phyloP scores from a whole-genome alignment of 2,797 vertebrate genomes.

The Poeciliopsis gracilis region DNA sequence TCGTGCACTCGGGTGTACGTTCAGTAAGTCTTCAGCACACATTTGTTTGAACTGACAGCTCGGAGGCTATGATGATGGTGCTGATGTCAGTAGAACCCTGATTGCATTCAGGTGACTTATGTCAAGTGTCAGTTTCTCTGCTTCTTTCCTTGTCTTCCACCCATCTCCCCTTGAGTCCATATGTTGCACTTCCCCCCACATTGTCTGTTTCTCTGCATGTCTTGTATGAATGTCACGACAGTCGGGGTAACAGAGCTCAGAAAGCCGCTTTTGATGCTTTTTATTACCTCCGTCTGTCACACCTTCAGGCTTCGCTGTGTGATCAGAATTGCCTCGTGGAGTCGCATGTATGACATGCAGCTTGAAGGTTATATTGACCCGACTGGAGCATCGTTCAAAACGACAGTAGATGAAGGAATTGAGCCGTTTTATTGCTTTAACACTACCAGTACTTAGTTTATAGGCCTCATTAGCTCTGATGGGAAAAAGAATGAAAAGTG shows the following conservation, averaged over 20 bases:
- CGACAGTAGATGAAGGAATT: slow-evolving; percentile 25
- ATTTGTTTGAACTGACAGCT: slow-evolving; percentile 40
- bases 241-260: slow-evolving; percentile 34
- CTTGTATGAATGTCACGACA: slow-evolving; percentile 64
- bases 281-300: slow-evolving; percentile 73
- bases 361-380: slow-evolving; percentile 62
- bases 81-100: slow-evolving; percentile 17
- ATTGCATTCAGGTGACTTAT: slow-evolving; percentile 67
- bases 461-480: slow-evolving; percentile 36
- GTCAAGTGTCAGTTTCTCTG: slow-evolving; percentile 62
- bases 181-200: slow-evolving; percentile 47
- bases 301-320: slow-evolving; percentile 69
- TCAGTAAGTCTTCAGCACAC: slow-evolving; percentile 13
- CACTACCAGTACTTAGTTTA: slow-evolving; percentile 51
- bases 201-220: slow-evolving; percentile 13
- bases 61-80: slow-evolving; percentile 31
- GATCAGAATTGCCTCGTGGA: slow-evolving; percentile 51
- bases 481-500: slow-evolving; percentile 15
- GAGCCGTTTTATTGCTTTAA: slow-evolving; percentile 50
- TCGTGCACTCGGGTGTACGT: neutral
- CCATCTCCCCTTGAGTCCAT: slow-evolving; percentile 34
- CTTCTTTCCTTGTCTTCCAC: slow-evolving; percentile 28
- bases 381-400: slow-evolving; percentile 38
- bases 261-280: slow-evolving; percentile 55
- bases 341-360: slow-evolving; percentile 43